These are phyloP conservation scores for Epizoanthus rinbou DNA, from an alignment of 92 coral and sea anemone genomes.

Conservation along the genomic window DNA sequence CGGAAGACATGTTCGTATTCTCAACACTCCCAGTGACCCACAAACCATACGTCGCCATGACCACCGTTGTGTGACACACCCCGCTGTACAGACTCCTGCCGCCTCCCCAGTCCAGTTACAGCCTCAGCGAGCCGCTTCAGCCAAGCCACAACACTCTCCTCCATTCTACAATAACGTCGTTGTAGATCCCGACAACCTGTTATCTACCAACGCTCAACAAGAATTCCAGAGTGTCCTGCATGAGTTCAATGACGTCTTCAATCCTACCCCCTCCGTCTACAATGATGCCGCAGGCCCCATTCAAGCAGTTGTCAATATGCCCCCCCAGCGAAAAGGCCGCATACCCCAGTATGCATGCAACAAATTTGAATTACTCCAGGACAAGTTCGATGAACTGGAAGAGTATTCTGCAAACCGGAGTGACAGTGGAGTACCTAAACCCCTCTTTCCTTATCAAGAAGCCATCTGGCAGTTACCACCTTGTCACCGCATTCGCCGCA, in stretches of 20 bases:
- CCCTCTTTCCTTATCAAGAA: conserved; percentile 22
- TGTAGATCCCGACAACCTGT: conserved; percentile 38
- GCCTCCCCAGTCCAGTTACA: conserved; percentile 4
- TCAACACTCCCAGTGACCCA: conserved; percentile 47
- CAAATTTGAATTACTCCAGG: conserved; percentile 41
- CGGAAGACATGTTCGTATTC: conserved; percentile 36
- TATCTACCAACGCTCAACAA: conserved; percentile 34
- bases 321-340: conserved; percentile 56
- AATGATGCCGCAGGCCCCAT: neutral
- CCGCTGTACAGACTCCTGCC: conserved; percentile 23
- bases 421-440: too few species aligned
- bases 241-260: conserved; percentile 34
- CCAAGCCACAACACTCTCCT: conserved; percentile 19
- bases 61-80: conserved; percentile 50
- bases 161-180: conserved; percentile 25
- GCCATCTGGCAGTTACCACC: conserved; percentile 53
- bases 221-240: conserved; percentile 37
- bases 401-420: conserved; percentile 23
- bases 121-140: conserved; percentile 9
- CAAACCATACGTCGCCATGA: conserved; percentile 42
- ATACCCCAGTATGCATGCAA: conserved; percentile 39
- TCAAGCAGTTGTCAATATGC: neutral
- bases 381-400: conserved; percentile 54
- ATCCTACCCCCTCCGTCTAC: conserved; percentile 49
- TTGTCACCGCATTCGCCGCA: conserved; percentile 5